A percentile compares a stretch with the other conserved stretches of the same genome.
These are phyloP conservation scores for Sebastes ruberrimus DNA, from an alignment of 2,797 vertebrate species.

Conservation along the genomic window DNA sequence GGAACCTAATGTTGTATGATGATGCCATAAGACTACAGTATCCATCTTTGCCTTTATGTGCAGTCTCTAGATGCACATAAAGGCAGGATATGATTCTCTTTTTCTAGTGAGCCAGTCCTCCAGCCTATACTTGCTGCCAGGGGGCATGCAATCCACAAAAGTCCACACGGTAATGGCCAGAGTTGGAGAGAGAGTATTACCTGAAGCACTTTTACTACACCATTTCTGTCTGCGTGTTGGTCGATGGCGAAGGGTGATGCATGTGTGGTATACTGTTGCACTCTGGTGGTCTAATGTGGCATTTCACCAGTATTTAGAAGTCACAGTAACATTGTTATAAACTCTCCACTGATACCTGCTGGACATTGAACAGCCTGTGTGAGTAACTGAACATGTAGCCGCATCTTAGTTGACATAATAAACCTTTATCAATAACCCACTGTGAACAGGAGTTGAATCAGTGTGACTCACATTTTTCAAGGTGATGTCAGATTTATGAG, in stretches of 20 bases:
- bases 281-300: slow-evolving; percentile 61
- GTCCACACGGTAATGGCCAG: slow-evolving; percentile 6
- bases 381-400: neutral
- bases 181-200: slow-evolving; percentile 38
- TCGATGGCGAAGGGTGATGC: neutral
- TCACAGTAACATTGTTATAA: neutral
- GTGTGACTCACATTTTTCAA: slow-evolving; percentile 11
- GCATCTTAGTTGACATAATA: neutral
- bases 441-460: neutral
- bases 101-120: neutral
- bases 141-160: slow-evolving; percentile 1
- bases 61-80: neutral
- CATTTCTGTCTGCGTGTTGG: neutral
- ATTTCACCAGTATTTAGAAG: slow-evolving; percentile 18
- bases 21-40: neutral
- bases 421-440: neutral
- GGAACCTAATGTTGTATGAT: neutral
- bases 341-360: neutral
- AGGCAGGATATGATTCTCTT: neutral
- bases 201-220: slow-evolving; percentile 21
- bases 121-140: neutral
- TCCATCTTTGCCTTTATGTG: neutral
- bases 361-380: neutral
- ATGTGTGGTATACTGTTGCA: slow-evolving; percentile 52
- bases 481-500: slow-evolving; percentile 13